A percentile compares a stretch with the other conserved stretches of the same genome.
phyloP scores from a whole-genome alignment of 1,140 invertebrate species.

The Metopolophium dirhodum region DNA sequence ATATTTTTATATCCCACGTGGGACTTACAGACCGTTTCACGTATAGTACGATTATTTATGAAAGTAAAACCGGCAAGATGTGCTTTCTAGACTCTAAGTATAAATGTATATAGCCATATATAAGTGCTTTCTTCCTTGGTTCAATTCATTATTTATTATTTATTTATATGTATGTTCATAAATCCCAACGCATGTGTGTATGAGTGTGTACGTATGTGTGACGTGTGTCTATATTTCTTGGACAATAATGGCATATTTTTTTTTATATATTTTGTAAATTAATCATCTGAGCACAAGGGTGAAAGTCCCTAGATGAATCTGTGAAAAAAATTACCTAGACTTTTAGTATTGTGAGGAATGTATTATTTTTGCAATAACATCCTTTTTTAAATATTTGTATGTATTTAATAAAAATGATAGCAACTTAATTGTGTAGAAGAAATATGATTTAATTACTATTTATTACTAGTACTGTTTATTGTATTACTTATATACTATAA shows the following conservation, averaged over 20 bases:
- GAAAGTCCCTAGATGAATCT: background rate
- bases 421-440: too few species aligned
- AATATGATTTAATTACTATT: too few species aligned
- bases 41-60: background rate
- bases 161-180: background rate
- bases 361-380: background rate
- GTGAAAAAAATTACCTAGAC: background rate
- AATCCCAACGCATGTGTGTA: background rate
- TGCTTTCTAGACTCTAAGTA: background rate
- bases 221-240: background rate
- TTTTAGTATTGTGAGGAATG: background rate
- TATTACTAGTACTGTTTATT: background rate
- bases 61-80: background rate
- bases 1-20: background rate
- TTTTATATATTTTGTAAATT: conserved; percentile 4
- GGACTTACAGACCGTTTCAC: background rate
- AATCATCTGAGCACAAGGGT: background rate
- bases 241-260: background rate
- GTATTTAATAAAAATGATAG: too few species aligned
- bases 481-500: too few species aligned
- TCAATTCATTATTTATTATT: conserved; percentile 18
- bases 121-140: background rate
- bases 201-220: background rate
- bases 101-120: background rate
- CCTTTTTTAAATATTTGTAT: too few species aligned